phyloP scores from a whole-genome alignment of 2,888 invertebrate species.

The Perizoma affinitatum region DNA sequence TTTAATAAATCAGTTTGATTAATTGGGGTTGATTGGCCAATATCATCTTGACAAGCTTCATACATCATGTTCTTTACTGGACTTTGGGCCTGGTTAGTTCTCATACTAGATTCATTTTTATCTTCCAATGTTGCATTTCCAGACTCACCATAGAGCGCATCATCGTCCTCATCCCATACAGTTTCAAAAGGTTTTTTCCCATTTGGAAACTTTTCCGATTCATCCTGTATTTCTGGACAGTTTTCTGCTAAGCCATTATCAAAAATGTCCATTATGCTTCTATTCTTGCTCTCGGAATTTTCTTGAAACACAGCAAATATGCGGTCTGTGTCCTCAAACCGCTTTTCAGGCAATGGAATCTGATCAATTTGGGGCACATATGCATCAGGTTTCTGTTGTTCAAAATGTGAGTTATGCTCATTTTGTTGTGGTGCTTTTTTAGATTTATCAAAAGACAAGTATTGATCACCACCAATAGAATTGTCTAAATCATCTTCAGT shows the following conservation, averaged over 20 bases:
- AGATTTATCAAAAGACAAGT: conserved; percentile 56
- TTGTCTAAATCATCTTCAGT: conserved; percentile 55
- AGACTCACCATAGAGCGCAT: conserved; percentile 70
- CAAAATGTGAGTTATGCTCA: conserved; percentile 21
- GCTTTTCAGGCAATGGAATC: conserved; percentile 29
- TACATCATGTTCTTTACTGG: conserved; percentile 56
- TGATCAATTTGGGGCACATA: conserved; percentile 7
- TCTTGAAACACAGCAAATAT: conserved; percentile 72
- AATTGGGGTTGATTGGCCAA: conserved; percentile 34
- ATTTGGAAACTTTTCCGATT: conserved; percentile 56
- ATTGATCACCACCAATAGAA: conserved; percentile 45
- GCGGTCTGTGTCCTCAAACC: conserved; percentile 49
- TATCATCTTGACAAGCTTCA: conserved; percentile 40
- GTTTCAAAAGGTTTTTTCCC: conserved; percentile 60
- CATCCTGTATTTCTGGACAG: conserved; percentile 54
- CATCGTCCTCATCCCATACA: conserved; percentile 78
- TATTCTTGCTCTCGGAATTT: conserved; percentile 59
- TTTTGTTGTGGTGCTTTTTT: conserved; percentile 23
- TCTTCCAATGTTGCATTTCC: conserved; percentile 24
- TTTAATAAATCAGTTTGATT: conserved; percentile 51
- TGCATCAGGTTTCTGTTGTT: conserved; percentile 10
- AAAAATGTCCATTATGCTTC: conserved; percentile 77
- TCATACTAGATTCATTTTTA: conserved; percentile 40
- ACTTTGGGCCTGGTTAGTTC: conserved; percentile 48
- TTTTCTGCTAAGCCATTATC: conserved; percentile 47